Evolutionary conservation across 2,888 invertebrate species (phyloP), one percentile per base, ranked within the genome.

Genomic region (Drosophila siamana): DNA sequence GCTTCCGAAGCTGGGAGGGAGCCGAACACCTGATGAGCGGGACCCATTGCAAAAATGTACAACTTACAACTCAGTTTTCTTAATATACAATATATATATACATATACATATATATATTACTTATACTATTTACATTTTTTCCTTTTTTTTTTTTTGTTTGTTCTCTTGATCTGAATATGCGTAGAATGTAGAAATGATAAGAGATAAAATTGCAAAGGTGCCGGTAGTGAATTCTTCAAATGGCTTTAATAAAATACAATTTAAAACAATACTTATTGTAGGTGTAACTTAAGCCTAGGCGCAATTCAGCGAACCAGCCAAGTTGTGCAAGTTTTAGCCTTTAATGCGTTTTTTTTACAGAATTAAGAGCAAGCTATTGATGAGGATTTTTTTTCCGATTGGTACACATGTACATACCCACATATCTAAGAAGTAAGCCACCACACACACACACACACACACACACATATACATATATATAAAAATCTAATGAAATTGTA

Each of bases 201-300:
- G 41, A 51, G 56, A 43, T 62, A 26, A 52, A 52, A 67, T 72
- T 67, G 59, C 59, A 68, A 80, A 69, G 83, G 89, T 89, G 88
- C 88, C 85, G 80, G 83, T 85, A 86, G 85, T 88, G 86, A 86
- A 89, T 86, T 89, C 89, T 88, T 86, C 87, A 84, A 84, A 86
- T 88, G 86, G 86, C 86, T 86, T 86, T 86, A 86, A 86, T 76
- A 88, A 78, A 86, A 74, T 86, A 82, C 26, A 78, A 80, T 74
- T 81, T 69, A 66, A 75, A 54, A 66, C 11, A 33, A 63, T 51
- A 67, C 24, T 38, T 57, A 46, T 28, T 6, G 15, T 26, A 74
- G 44, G 15, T 26, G n/a, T 33, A 59, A 78, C 55, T 13, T 67
- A 52, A 56, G 56, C 47, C 40, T 43, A 54, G 48, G 70, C 68